Base-by-base conservation (phyloP, 2,113 vertebrate species). In the Paramormyrops kingsleyae region DNA sequence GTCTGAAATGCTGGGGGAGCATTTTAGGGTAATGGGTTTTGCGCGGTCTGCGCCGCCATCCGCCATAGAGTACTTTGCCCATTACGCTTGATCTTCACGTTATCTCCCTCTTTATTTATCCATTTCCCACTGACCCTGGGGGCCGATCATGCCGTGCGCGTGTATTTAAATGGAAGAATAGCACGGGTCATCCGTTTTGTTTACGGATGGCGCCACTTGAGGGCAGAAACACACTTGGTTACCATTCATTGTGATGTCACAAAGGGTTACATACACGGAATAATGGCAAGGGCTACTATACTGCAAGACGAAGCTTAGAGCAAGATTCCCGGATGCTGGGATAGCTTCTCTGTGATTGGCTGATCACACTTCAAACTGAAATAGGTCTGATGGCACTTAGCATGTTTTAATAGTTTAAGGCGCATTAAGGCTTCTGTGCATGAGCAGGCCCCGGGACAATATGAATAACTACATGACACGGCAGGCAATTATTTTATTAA, bases 91-190 rank as follows among this genome's bases (percentile, higher is more conserved):
- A 97, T 97, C 96, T 97, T 95, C 94, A 94, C 96, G 97, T 97
- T 97, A 97, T 98, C 94, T 96, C 93, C 92, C 94, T 97, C 95
- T 97, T 96, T 97, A 96, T 96, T 95, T 96, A 97, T 98, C 97
- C 96, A 96, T 97, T 97, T 97, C 96, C 96, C 96, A 88, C 92
- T 96, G 96, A 97, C 95, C 97, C 96, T 95, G 96, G 96, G 97
- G 96, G 96, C 95, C 95, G 94, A 95, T 96, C 97, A 96, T 96
- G 92, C 95, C 91, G 87, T 87, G 46, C 90, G 92, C 95, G 95
- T 95, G 93, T 94, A 95, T 94, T 91, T 96, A 97, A 96, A 96
- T 95, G 95, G 94, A 95, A 93, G 94, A 96, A 96, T 95, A 95
- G 93, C 94, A 94, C 95, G 95, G 96, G 93, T 95, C 74, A 80